A percentile compares a stretch with the other conserved stretches of the same genome.
Evolutionary conservation across 2,113 vertebrate genomes (phyloP).

Genomic region (Coregonus clupeaformis): DNA sequence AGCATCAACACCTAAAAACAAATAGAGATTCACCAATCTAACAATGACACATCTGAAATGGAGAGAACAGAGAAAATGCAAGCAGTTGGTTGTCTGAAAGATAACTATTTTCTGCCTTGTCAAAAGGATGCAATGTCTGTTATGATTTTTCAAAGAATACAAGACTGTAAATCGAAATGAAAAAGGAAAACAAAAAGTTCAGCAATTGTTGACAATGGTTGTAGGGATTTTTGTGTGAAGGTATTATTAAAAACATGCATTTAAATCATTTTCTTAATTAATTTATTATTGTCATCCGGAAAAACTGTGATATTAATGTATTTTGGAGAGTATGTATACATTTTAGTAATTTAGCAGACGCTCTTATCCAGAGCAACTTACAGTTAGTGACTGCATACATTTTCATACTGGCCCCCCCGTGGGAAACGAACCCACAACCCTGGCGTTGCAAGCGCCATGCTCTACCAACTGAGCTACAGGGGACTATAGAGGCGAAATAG

Average conservation of each 20-base stretch:
- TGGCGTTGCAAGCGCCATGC: too few relatives aligned
- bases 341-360: too few relatives aligned
- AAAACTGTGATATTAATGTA: constrained; percentile 68
- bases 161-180: background rate
- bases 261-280: constrained; percentile 29
- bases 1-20: background rate
- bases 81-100: too few relatives aligned
- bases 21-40: background rate
- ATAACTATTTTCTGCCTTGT: background rate
- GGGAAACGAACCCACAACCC: too few relatives aligned
- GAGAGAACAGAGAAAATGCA: background rate
- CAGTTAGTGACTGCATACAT: too few relatives aligned
- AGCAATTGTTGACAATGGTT: background rate
- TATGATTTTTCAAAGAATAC: background rate
- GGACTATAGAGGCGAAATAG: constrained; percentile 54
- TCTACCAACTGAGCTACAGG: too few relatives aligned
- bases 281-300: constrained; percentile 61
- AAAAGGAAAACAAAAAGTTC: background rate
- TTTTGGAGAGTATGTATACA: constrained; percentile 27
- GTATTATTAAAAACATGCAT: background rate
- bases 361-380: too few relatives aligned
- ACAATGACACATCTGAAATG: background rate
- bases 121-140: too few relatives aligned
- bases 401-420: too few relatives aligned
- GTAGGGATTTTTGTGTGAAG: background rate